Evolutionary conservation across 2,888 invertebrate species (phyloP).

Genomic region (Melanotus villosus): DNA sequence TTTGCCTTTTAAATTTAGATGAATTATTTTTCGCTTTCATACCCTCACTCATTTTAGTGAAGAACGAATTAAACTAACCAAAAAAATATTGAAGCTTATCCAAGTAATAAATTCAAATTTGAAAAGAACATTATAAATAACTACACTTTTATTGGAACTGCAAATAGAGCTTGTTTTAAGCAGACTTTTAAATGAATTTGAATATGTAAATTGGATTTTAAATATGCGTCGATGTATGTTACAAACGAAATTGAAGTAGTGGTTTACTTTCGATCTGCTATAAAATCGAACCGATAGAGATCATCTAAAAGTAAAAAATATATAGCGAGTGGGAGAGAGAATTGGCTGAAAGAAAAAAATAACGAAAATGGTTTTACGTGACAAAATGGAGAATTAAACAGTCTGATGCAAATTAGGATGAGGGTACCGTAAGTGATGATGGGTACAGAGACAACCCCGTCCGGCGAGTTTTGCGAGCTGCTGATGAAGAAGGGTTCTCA

Average conservation of each 20-base stretch:
- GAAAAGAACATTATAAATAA: background rate
- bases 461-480: slow-evolving; percentile 39
- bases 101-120: too few relatives aligned
- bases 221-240: background rate
- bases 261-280: background rate
- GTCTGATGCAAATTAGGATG: slow-evolving; percentile 47
- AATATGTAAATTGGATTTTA: slow-evolving; percentile 13
- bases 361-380: slow-evolving; percentile 32
- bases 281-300: too few relatives aligned
- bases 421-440: slow-evolving; percentile 31
- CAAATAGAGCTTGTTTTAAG: background rate
- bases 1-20: too few relatives aligned
- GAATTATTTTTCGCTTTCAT: too few relatives aligned
- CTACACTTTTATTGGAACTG: background rate
- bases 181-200: background rate
- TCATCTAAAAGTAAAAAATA: too few relatives aligned
- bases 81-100: too few relatives aligned
- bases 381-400: slow-evolving; percentile 42
- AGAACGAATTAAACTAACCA: too few relatives aligned
- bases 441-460: slow-evolving; percentile 26
- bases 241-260: background rate
- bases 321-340: too few relatives aligned
- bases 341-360: slow-evolving; percentile 5
- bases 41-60: too few relatives aligned
- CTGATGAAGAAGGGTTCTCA: slow-evolving; percentile 52